Base-by-base conservation (phyloP, 1,140 invertebrate species). In the Theocolax elegans region DNA sequence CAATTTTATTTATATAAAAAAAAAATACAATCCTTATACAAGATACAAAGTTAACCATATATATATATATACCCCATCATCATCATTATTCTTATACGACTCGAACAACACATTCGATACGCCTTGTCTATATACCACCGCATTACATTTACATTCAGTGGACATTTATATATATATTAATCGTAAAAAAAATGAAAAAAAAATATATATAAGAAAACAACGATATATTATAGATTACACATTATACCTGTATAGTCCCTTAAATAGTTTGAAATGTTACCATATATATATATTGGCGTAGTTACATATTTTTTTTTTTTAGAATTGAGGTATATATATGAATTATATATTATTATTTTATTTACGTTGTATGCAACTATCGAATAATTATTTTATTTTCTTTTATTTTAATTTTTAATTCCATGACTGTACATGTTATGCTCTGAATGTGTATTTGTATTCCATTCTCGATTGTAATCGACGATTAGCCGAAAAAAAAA, bases 361-460 rank as follows among this genome's bases (percentile, higher is more conserved):
- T n/a, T n/a, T n/a, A n/a, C n/a, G n/a, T n/a, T n/a, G 81, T 83
- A 84, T 85, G 84, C 83, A 80, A 83, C 79, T 49, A 21, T 49
- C 23, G 21, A 51, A 23, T 25, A 21, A 9, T 49, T n/a, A n/a
- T n/a, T n/a, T n/a, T n/a, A n/a, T n/a, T n/a, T n/a, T n/a, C n/a
- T n/a, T 19, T 21, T 49, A 51, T 27, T 23, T 23, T 27, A 23
- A 23, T 27, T 51, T 23, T 51, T 51, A 51, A 42, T 79, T 77
- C 76, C 73, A 79, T 85, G 80, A 84, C 77, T 84, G 83, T 85
- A 86, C 77, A 78, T 84, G 83, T 85, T 82, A 79, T 79, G 79
- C 70, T 72, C 54, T 72, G 70, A 82, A 83, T 85, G 82, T 84
- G 76, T 84, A 82, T 81, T 42, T 80, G 76, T 82, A 81, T 77